Evolutionary conservation across 2,888 invertebrate genomes (phyloP).

Genomic region (Drosophila anomalata): DNA sequence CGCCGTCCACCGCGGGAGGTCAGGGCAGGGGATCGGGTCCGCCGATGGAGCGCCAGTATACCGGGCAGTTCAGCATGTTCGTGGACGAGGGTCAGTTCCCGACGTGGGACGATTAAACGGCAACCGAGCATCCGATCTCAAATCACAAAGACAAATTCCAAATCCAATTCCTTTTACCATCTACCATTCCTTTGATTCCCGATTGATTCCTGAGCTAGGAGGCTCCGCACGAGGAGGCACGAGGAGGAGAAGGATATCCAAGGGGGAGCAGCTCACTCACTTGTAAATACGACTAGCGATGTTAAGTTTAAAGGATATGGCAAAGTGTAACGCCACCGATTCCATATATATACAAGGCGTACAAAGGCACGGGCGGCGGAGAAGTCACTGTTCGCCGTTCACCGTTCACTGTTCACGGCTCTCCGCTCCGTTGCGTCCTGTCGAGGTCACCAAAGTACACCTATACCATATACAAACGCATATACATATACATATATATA

Average conservation of each 20-base stretch:
- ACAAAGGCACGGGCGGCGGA: conserved; percentile 4
- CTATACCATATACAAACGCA: conserved; percentile 49
- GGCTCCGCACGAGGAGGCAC: neutral
- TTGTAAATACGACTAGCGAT: conserved; percentile 76
- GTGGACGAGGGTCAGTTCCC: conserved; percentile 87
- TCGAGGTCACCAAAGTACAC: conserved; percentile 36
- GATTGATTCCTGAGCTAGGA: conserved; percentile 1
- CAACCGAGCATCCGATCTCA: neutral
- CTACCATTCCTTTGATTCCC: neutral
- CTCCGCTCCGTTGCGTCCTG: conserved; percentile 1
- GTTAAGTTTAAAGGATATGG: conserved; percentile 70
- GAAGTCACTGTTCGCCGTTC: conserved; percentile 16
- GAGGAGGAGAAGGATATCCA: neutral
- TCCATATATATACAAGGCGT: conserved; percentile 29
- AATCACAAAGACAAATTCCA: conserved; percentile 5
- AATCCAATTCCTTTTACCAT: conserved; percentile 3
- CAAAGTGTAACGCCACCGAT: conserved; percentile 20
- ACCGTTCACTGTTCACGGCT: conserved; percentile 20
- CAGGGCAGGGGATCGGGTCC: conserved; percentile 65
- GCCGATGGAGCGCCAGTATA: conserved; percentile 67
- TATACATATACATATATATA: conserved; percentile 40
- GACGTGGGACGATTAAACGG: conserved; percentile 87
- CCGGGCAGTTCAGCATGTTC: conserved; percentile 85
- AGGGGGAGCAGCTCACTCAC: conserved; percentile 56
- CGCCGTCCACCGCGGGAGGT: conserved; percentile 42